Evolutionary conservation across 37 sponge, comb jelly and placozoan species (phyloP), one percentile per base, ranked within the genome.

Genomic region (Tethya wilhelma): DNA sequence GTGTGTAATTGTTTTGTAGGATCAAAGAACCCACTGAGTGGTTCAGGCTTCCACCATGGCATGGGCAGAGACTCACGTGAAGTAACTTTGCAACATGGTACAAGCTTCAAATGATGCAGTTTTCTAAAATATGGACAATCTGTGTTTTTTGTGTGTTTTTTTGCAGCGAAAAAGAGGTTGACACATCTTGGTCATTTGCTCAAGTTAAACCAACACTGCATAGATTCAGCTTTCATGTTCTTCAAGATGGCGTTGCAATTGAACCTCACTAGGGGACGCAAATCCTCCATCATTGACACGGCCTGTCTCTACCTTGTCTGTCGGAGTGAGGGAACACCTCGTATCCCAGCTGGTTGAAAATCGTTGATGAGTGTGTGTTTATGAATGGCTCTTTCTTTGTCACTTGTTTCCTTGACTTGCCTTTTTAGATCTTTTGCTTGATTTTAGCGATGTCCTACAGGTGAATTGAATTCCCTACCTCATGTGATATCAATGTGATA

Each of bases 271-370:
- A 38, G 87, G 23, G 98, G 96, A 0, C 68, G 89, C n/a, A 92
- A 93, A 62, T 85, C 96, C 19, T 82, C 75, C 46, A 66, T 94
- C 40, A 63, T 94, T 55, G 98, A 92, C 71, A 96, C 99, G 25
- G 99, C 97, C 0, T 96, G 97, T 43, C 89, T 99, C 66, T 99
- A 99, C 81, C 84, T 99, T 26, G 97, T 96, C 69, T 99, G 99
- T 62, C 78, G 99, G 44, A 90, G 92, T 56, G 99, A 99, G 60
- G 95, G 95, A 12, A 96, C 97, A 11, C 95, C 99, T 46, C 99
- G 96, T 92, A 99, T 95, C 91, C 91, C 25, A 2, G 20, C 64
- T 25, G n/a, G 64, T 65, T 20, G 17, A 14, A 25, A 25, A 12
- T 64, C 77, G 23, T 26, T 28, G 11, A 65, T 42, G 25, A 38